These are phyloP conservation scores for Conger conger DNA, from an alignment of 2,113 vertebrate species.

Conservation along the genomic window DNA sequence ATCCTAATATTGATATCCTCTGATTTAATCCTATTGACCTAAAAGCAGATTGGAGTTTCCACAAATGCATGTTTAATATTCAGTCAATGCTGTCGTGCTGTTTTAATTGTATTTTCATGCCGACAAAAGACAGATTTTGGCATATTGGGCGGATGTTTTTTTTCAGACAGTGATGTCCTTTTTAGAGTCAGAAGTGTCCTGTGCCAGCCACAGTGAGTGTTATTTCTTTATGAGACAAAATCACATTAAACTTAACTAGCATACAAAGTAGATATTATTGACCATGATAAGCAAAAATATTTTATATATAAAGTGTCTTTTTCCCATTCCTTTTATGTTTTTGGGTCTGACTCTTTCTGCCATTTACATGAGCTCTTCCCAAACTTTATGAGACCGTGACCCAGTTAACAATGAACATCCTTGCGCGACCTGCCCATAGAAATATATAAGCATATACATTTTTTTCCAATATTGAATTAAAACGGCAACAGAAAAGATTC, in stretches of 20 bases:
- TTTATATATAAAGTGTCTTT: too few species aligned
- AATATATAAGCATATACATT: too few species aligned
- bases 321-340: neutral
- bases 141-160: neutral
- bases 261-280: neutral
- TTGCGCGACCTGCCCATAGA: too few species aligned
- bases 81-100: neutral
- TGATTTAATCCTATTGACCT: conserved; percentile 19
- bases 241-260: neutral
- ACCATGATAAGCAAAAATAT: neutral
- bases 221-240: neutral
- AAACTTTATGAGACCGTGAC: too few species aligned
- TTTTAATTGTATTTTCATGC: neutral
- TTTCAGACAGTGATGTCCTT: too few species aligned
- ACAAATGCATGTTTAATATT: neutral
- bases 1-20: conserved; percentile 6
- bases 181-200: neutral
- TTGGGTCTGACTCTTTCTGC: neutral
- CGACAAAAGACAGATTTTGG: neutral
- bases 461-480: too few species aligned
- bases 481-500: too few species aligned
- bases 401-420: too few species aligned
- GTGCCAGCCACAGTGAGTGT: neutral
- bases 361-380: neutral
- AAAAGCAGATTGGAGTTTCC: neutral